Percentiles rank a stretch among this genome's conserved stretches.
phyloP scores from a whole-genome alignment of 2,888 invertebrate species.

The Mesorhabditis belari region DNA sequence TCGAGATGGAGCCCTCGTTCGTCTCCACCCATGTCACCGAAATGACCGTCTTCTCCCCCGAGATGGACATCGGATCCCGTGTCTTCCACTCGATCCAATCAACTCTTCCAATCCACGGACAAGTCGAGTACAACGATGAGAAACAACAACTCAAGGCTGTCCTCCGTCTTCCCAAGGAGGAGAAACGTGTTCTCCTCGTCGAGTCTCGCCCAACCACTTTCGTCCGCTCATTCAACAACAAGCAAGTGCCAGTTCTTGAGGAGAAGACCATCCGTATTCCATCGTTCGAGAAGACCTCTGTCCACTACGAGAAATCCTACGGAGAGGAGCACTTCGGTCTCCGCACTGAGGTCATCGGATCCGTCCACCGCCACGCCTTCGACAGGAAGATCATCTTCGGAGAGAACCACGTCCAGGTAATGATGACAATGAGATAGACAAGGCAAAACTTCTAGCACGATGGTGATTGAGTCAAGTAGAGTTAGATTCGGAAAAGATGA shows the following conservation, averaged over 20 bases:
- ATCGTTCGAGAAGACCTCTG: slow-evolving; percentile 14
- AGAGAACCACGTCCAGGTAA: slow-evolving; percentile 41
- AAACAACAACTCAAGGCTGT: slow-evolving; percentile 14
- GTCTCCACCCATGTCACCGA: slow-evolving; percentile 31
- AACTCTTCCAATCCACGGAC: slow-evolving; percentile 20
- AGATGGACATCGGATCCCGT: slow-evolving; percentile 35
- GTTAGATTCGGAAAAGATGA: no score
- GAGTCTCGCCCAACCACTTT: slow-evolving; percentile 37
- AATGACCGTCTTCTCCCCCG: slow-evolving; percentile 26
- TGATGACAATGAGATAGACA: no score
- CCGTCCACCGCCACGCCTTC: slow-evolving; percentile 22
- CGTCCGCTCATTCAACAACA: slow-evolving; percentile 18
- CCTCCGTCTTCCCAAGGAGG: slow-evolving; percentile 19
- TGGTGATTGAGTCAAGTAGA: no score
- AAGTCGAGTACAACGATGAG: slow-evolving; percentile 19
- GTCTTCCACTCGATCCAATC: slow-evolving; percentile 27
- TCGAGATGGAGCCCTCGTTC: slow-evolving; percentile 23
- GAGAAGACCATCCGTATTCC: slow-evolving; percentile 32
- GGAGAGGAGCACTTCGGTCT: slow-evolving; percentile 10
- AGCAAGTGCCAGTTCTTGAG: slow-evolving; percentile 22
- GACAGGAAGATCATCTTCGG: no score
- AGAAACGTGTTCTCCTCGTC: slow-evolving; percentile 20
- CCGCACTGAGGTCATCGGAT: slow-evolving; percentile 22
- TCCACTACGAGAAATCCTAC: slow-evolving; percentile 9
- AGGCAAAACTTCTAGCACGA: no score